phyloP scores from a whole-genome alignment of 1,140 invertebrate species.

The Zaprionus lachaisei region DNA sequence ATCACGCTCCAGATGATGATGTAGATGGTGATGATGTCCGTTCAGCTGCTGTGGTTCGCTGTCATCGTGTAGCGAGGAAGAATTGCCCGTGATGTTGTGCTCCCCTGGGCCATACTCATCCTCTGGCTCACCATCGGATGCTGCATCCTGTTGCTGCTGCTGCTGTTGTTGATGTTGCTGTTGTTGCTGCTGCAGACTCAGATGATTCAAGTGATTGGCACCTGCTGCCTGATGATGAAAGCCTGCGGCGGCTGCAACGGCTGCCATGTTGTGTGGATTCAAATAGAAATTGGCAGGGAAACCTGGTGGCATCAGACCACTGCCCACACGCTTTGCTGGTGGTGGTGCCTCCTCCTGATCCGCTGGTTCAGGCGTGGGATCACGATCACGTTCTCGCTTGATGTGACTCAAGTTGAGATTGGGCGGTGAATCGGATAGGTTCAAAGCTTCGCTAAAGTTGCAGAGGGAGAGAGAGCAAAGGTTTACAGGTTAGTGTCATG shows the following conservation, averaged over 20 bases:
- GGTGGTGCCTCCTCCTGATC: conserved; percentile 81
- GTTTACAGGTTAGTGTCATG: conserved; percentile 25
- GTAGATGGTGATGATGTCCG: conserved; percentile 51
- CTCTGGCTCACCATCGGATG: conserved; percentile 72
- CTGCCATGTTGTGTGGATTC: conserved; percentile 83
- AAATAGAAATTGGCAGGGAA: conserved; percentile 80
- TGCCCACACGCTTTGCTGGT: conserved; percentile 86
- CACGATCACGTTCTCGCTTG: conserved; percentile 88
- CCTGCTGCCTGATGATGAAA: conserved; percentile 64
- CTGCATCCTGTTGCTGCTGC: conserved; percentile 59
- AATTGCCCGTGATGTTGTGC: conserved; percentile 74
- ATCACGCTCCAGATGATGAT: conserved; percentile 36
- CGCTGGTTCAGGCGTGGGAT: conserved; percentile 78
- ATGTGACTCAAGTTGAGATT: conserved; percentile 84
- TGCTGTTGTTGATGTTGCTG: conserved; percentile 50
- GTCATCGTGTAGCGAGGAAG: conserved; percentile 66
- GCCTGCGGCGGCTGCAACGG: conserved; percentile 71
- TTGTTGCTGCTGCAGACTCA: conserved; percentile 30
- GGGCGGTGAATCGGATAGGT: conserved; percentile 87
- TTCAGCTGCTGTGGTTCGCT: conserved; percentile 63
- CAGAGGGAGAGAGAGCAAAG: conserved; percentile 11
- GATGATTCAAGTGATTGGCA: neutral
- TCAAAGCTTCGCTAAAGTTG: conserved; percentile 86
- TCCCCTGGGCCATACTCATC: conserved; percentile 66
- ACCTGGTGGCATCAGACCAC: conserved; percentile 65